These are phyloP conservation scores for Epizoanthus stellaris DNA, from an alignment of 92 coral and sea anemone genomes.

Conservation along the genomic window DNA sequence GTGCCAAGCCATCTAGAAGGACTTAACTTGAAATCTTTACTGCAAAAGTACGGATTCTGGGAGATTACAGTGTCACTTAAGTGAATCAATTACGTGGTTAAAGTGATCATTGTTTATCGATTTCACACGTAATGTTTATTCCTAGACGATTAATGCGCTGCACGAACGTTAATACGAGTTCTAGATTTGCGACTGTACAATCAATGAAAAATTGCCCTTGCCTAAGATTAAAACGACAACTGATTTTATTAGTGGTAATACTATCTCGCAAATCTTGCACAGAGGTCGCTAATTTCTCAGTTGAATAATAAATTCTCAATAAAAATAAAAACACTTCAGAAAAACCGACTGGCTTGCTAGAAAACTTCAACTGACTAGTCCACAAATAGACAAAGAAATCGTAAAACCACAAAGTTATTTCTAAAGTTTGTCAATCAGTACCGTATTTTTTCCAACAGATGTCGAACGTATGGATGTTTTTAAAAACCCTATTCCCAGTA, in stretches of 20 bases:
- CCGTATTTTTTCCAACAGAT: constrained; percentile 40
- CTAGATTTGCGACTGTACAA: too few species aligned
- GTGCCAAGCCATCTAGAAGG: neutral
- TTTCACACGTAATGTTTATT: constrained; percentile 8
- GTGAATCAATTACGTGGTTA: neutral
- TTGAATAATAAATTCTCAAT: neutral
- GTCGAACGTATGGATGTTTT: neutral
- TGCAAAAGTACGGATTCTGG: neutral
- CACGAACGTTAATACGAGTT: neutral
- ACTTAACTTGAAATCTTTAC: constrained; percentile 14
- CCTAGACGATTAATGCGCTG: neutral
- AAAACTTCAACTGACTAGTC: neutral
- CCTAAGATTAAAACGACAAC: too few species aligned
- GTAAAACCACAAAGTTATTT: neutral
- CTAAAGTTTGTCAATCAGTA: neutral
- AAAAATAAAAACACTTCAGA: neutral
- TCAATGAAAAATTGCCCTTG: too few species aligned
- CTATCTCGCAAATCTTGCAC: too few species aligned
- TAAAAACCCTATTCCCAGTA: constrained; percentile 1
- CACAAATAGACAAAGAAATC: neutral
- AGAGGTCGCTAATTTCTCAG: neutral
- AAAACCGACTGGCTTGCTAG: neutral
- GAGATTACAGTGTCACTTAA: neutral
- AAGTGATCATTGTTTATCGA: neutral
- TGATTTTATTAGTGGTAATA: too few species aligned